Base-by-base conservation (phyloP, 2,888 invertebrate species). In the Plemyria rubiginata region DNA sequence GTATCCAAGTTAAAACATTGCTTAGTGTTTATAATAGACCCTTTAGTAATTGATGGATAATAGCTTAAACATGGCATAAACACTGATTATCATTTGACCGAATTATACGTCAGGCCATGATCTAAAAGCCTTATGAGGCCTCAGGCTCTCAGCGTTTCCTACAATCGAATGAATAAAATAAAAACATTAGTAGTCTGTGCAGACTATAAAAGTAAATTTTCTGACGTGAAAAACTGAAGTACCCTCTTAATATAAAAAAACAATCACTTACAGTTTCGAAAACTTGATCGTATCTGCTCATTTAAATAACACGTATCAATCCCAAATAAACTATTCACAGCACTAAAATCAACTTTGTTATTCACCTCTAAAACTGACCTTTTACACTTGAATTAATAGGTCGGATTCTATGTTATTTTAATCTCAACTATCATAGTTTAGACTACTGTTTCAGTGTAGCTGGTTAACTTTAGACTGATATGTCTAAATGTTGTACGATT, bases 231-330 rank as follows among this genome's bases (percentile, higher is more conserved):
- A 8, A 32, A 5, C 32, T 6, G 32, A 8, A 36, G 36, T 8
- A 13, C 41, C 4, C 9, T 11, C 4, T n/a, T n/a, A 43, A 43
- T 5, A 43, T 43, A 2, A 38, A 40, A 22, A 16, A 12, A 52
- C 12, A n/a, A 40, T n/a, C 2, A 61, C 61, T 55, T 52, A 55
- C 55, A 8, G 54, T 46, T 60, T 58, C 67, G 52, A 65, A 69
- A 9, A 64, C 54, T 58, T 65, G 60, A 15, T 65, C 65, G 60
- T 65, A 65, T 60, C 60, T 49, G 50, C 60, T 65, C 65, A 65
- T 65, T 57, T 54, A 29, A 8, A 43, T 16, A 5, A 43, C 49
- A 58, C 22, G 32, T 46, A n/a, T 52, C 3, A 36, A 54, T 52
- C 51, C 53, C 41, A 49, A 54, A 46, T 16, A 50, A 54, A 66